Percentiles rank a stretch among this genome's conserved stretches.
phyloP scores from a whole-genome alignment of 2,113 vertebrate species.

The Phalacrocorax pelagicus region DNA sequence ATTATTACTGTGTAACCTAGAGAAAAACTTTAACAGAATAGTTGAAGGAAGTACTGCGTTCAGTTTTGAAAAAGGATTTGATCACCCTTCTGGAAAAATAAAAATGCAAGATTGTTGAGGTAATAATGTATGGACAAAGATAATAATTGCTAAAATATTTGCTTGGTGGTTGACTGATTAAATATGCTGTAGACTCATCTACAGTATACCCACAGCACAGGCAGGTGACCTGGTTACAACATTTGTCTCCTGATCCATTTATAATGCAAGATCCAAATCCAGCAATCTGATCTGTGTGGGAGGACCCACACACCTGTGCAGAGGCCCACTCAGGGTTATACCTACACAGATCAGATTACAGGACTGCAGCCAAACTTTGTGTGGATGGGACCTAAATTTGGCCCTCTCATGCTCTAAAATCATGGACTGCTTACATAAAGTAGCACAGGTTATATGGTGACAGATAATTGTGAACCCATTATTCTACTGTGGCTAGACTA shows the following conservation, averaged over 20 bases:
- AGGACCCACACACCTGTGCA: neutral
- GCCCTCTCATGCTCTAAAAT: neutral
- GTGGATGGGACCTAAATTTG: constrained; percentile 7
- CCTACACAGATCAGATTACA: neutral
- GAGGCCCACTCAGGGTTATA: neutral
- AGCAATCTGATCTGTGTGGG: neutral
- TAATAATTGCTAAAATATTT: neutral
- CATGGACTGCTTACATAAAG: neutral
- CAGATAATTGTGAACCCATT: neutral
- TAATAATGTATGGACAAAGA: neutral
- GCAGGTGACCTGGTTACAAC: neutral
- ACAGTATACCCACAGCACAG: too few species aligned
- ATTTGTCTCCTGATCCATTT: neutral
- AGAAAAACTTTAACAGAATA: neutral
- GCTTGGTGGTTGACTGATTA: neutral
- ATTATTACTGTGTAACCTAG: neutral
- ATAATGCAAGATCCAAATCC: neutral
- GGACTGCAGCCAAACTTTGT: neutral
- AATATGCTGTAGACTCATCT: neutral
- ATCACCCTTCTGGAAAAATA: neutral
- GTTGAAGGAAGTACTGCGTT: neutral
- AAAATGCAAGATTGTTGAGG: neutral
- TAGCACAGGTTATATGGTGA: neutral
- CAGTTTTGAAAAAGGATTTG: neutral
- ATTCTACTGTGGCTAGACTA: neutral